These are phyloP conservation scores for Sceloporus tristichus DNA, from an alignment of 2,113 vertebrate species.

Conservation along the genomic window DNA sequence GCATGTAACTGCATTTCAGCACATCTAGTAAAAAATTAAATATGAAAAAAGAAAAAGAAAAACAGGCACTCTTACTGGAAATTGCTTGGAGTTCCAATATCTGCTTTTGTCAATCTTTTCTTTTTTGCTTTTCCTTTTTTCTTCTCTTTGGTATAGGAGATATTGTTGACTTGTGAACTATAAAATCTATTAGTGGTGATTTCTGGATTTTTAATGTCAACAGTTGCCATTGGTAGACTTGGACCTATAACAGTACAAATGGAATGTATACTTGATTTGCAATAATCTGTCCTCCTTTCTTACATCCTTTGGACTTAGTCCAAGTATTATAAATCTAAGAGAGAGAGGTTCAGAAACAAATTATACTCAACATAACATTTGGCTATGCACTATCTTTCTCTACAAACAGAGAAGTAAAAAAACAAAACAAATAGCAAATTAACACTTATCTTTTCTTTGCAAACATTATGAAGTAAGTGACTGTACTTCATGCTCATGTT, in stretches of 20 bases:
- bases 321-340: background rate
- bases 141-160: slow-evolving; percentile 92
- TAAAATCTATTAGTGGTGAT: slow-evolving; percentile 94
- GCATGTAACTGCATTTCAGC: background rate
- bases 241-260: slow-evolving; percentile 82
- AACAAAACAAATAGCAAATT: background rate
- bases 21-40: background rate
- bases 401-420: background rate
- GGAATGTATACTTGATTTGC: background rate
- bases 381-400: too few species aligned
- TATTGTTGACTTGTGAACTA: slow-evolving; percentile 92
- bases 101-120: slow-evolving; percentile 97
- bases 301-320: background rate
- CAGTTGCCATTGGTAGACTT: slow-evolving; percentile 93
- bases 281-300: background rate
- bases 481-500: background rate
- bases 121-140: slow-evolving; percentile 96
- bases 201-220: slow-evolving; percentile 99
- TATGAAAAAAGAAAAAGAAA: background rate
- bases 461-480: background rate
- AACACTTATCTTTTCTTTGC: background rate
- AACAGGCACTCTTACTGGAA: slow-evolving; percentile 90
- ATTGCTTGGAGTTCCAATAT: slow-evolving; percentile 98
- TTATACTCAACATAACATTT: background rate
- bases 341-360: background rate